A percentile compares a stretch with the other conserved stretches of the same genome.
phyloP scores from a whole-genome alignment of 2,113 vertebrate species.

The Oryzias curvinotus region DNA sequence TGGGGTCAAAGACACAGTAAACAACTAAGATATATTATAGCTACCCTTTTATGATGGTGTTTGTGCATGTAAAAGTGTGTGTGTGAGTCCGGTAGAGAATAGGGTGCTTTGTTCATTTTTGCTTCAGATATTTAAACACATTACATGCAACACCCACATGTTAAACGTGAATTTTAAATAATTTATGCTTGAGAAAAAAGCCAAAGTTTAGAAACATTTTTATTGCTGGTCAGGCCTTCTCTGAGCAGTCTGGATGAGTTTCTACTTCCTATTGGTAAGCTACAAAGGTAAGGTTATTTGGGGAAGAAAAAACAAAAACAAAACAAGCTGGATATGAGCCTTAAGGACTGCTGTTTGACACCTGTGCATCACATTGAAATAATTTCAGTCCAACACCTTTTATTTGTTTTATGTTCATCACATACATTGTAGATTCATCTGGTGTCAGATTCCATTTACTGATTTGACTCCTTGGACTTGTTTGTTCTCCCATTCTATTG shows the following conservation, averaged over 20 bases:
- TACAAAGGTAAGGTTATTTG: too few species aligned
- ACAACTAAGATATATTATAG: slow-evolving; percentile 33
- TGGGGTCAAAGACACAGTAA: slow-evolving; percentile 57
- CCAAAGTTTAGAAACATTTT: slow-evolving; percentile 41
- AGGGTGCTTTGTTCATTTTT: slow-evolving; percentile 29
- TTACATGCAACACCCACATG: slow-evolving; percentile 41
- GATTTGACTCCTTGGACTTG: too few species aligned
- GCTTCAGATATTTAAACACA: slow-evolving; percentile 36
- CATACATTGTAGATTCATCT: too few species aligned
- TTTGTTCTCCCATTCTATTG: too few species aligned
- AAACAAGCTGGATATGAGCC: too few species aligned
- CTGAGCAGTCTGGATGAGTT: not conserved
- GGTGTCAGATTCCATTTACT: not conserved
- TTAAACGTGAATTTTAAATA: slow-evolving; percentile 45
- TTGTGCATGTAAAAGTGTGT: too few species aligned
- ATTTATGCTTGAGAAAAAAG: slow-evolving; percentile 32
- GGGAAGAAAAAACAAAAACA: too few species aligned
- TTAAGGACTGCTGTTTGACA: too few species aligned
- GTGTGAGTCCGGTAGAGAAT: slow-evolving; percentile 16
- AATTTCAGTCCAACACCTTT: too few species aligned
- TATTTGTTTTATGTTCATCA: too few species aligned
- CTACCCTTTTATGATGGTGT: slow-evolving; percentile 26
- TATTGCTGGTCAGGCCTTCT: slow-evolving; percentile 33
- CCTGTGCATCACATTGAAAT: too few species aligned
- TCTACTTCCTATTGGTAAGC: too few species aligned